Base-by-base conservation (phyloP, 2,888 invertebrate genomes). In the Acanthosepion esculentum region DNA sequence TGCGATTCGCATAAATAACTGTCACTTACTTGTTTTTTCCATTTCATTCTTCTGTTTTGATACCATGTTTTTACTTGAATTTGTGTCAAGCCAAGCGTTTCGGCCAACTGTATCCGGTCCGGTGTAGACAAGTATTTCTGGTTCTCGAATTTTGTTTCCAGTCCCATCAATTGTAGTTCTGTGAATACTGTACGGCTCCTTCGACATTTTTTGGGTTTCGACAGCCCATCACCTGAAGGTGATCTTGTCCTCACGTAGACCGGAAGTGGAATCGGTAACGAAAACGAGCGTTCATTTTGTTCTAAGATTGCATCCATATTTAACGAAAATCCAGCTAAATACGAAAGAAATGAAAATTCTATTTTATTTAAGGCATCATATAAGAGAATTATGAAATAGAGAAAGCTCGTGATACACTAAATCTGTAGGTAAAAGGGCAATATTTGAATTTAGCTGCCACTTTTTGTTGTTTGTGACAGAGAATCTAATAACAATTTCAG, bases 31-130 rank as follows among this genome's bases (percentile, higher is more conserved):
- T 97, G 97, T 96, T 98, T 98, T 95, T 98, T 98, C 98, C 98
- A 98, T 95, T 98, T 98, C 98, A 98, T 98, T 93, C 98, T 95
- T 93, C 98, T 95, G 96, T 98, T 98, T 96, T 98, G 98, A 96
- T 98, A 98, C 98, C 98, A 98, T 0, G 98, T 98, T 95, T 98
- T 98, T 33, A 98, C 97, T 95, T 98, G 98, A 15, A 98, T 96
- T 95, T 98, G 98, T 0, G 97, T 97, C 64, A 98, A 96, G 0
- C 97, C 97, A n/a, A 98, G 96, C 7, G 96, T 96, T 33, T 97
- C 97, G 7, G 98, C 97, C 94, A 98, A 95, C 64, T 97, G 97
- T 18, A 97, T 96, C 78, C 98, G 95, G 94, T 98, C 97, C 0
- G 97, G 97, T 0, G 98, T 98, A 4, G 97, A 97, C 94, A 98